Conservation (phyloP, 2,797 vertebrate genomes). For the Astyanax mexicanus region DNA sequence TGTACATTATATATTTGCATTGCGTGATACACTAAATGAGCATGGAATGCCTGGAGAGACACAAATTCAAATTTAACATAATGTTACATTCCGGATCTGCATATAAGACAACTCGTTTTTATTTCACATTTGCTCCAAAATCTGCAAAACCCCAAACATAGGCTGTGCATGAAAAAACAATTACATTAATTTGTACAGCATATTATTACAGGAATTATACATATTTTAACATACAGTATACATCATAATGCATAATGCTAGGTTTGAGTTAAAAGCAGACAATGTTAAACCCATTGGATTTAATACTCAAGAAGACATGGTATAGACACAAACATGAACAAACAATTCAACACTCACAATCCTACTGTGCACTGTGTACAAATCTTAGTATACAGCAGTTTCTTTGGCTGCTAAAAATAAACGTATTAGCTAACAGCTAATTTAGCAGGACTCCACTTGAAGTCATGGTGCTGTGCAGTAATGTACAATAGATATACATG, state of each 20-base stretch:
- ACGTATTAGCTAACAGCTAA: neutral
- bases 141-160: no score
- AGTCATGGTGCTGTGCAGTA: neutral
- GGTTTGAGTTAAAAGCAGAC: neutral
- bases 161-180: neutral
- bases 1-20: neutral
- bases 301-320: neutral
- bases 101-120: no score
- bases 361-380: neutral
- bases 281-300: neutral
- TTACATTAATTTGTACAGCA: no score
- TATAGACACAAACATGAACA: neutral
- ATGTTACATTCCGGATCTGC: neutral
- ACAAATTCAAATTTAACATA: neutral
- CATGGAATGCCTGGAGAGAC: neutral
- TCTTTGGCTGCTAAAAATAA: slow-evolving; percentile 6
- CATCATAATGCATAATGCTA: neutral
- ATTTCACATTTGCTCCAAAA: no score
- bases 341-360: neutral
- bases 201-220: neutral
- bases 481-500: neutral
- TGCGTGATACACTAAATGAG: neutral
- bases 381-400: neutral
- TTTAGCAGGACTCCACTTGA: neutral
- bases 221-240: neutral